These are phyloP conservation scores for Camelus dromedarius DNA, from an alignment of 2,113 vertebrate genomes.

Conservation along the genomic window DNA sequence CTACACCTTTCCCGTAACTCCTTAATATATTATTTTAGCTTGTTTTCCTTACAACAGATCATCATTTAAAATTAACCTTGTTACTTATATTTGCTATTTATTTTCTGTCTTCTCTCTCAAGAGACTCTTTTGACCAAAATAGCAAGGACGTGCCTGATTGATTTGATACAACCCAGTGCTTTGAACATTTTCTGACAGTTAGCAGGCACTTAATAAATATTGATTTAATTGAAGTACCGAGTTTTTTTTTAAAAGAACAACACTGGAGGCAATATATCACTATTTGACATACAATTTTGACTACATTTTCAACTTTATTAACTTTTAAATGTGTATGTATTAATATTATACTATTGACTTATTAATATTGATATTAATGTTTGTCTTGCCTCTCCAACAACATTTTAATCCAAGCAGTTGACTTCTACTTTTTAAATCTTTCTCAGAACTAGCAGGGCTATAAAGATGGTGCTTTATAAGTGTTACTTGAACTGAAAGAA, in stretches of 20 bases:
- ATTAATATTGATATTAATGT: neutral
- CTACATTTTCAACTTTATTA: neutral
- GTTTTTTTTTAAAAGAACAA: neutral
- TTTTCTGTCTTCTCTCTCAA: neutral
- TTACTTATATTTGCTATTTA: neutral
- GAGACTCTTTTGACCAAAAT: neutral
- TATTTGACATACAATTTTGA: neutral
- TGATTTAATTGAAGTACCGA: neutral
- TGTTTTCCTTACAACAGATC: neutral
- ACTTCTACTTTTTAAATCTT: neutral
- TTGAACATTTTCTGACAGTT: neutral
- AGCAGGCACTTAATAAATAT: neutral
- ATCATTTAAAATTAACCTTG: neutral
- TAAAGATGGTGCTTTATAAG: neutral
- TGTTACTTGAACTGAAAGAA: neutral
- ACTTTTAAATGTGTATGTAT: neutral
- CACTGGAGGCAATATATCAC: neutral
- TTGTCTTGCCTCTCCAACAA: neutral
- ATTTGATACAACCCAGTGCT: neutral
- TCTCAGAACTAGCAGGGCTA: neutral
- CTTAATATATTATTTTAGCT: neutral
- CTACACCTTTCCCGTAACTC: neutral
- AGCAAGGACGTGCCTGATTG: neutral
- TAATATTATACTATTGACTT: neutral
- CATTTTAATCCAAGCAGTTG: neutral